A percentile compares a stretch with the other conserved stretches of the same genome.
Conservation (phyloP, 2,797 vertebrate genomes). For the Tapirus indicus region DNA sequence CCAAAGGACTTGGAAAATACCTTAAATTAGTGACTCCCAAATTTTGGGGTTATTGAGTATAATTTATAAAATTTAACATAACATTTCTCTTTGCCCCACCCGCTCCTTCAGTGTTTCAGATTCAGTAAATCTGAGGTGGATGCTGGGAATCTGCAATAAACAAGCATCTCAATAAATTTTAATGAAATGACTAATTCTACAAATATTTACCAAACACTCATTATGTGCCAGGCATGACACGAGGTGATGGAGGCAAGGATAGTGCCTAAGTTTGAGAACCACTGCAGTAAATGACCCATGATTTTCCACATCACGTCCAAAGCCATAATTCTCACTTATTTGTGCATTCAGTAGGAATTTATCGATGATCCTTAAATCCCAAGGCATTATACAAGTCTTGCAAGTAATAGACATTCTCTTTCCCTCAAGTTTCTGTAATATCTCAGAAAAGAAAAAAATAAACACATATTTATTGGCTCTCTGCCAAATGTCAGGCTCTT, state of each 20-base stretch:
- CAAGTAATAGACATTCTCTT: not conserved
- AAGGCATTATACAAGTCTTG: not conserved
- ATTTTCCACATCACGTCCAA: not conserved
- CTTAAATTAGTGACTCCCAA: not conserved
- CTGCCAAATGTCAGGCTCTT: not conserved
- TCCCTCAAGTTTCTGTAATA: not conserved
- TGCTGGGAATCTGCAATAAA: not conserved
- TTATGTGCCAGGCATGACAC: not conserved
- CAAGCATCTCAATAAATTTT: not conserved
- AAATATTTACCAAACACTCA: not conserved
- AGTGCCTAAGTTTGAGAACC: not conserved
- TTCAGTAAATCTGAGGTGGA: not conserved
- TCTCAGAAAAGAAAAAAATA: not conserved
- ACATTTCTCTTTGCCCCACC: not conserved
- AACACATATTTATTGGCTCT: not conserved
- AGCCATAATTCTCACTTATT: not conserved
- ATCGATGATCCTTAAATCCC: not conserved
- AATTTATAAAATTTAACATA: not conserved
- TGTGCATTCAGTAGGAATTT: not conserved
- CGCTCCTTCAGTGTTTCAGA: not conserved
- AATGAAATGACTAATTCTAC: not conserved
- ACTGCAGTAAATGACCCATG: not conserved
- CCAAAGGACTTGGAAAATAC: not conserved
- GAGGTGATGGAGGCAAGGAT: not conserved
- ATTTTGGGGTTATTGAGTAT: not conserved